These are phyloP conservation scores for Cephus cinctus DNA, from an alignment of 1,140 invertebrate species.

Conservation along the genomic window DNA sequence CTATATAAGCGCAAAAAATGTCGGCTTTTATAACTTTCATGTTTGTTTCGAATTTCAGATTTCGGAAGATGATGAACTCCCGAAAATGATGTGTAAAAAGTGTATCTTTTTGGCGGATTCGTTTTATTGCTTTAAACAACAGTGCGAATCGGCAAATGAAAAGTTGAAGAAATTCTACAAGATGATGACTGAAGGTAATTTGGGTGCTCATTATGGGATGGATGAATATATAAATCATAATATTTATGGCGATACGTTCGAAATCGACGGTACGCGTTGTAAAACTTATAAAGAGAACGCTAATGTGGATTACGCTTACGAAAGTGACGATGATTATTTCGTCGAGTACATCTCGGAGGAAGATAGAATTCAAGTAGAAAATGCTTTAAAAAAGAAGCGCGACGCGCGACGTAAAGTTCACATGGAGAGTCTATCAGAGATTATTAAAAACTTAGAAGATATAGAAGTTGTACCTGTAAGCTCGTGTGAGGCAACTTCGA, in stretches of 20 bases:
- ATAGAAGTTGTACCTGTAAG: not conserved
- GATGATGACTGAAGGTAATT: not conserved
- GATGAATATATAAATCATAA: too few relatives aligned
- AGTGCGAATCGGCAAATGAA: conserved; percentile 21
- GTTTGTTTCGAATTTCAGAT: conserved; percentile 12
- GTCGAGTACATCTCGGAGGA: conserved; percentile 26
- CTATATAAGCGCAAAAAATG: not conserved
- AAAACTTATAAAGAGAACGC: not conserved
- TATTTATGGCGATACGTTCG: too few relatives aligned
- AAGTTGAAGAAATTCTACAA: conserved; percentile 8
- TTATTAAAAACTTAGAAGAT: not conserved
- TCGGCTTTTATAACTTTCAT: not conserved
- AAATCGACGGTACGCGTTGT: too few relatives aligned
- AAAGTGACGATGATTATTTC: conserved; percentile 18
- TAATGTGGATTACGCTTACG: not conserved
- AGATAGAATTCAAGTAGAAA: conserved; percentile 22
- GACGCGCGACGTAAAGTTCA: not conserved
- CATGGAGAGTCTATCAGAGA: not conserved
- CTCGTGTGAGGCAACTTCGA: not conserved
- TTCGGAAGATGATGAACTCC: conserved; percentile 14
- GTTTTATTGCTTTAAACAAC: conserved; percentile 24
- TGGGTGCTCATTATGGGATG: not conserved
- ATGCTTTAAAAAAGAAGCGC: conserved; percentile 10
- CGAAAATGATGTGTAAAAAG: conserved; percentile 24
- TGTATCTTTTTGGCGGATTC: conserved; percentile 25